Evolutionary conservation across 2,797 vertebrate species (phyloP), one percentile per base, ranked within the genome.

Genomic region (Amniataba percoides): DNA sequence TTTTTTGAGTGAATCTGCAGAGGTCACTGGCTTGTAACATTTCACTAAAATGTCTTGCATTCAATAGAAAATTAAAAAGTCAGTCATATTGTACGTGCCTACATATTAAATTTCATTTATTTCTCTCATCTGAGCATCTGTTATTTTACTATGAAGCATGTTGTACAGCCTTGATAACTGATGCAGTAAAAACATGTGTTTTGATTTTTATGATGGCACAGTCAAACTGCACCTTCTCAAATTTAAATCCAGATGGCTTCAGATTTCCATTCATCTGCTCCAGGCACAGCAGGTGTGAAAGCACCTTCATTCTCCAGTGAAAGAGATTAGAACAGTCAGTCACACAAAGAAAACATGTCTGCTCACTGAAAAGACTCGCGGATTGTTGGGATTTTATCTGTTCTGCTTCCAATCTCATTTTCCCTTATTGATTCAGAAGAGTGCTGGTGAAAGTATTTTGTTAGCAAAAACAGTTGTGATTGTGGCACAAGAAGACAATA

Each of bases 261-360:
- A 23, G 58, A 43, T 74, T 84, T 65, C 21, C 49, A 77, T 74
- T 80, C 49, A 77, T 2, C 34, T 0, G 21, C 62, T 81, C 78
- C 57, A 60, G 58, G 60, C 62, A 8, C 58, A 0, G 42, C 80
- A 80, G 82, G 82, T 83, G 80, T 75, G 78, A 69, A 69, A 78
- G 59, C 67, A 69, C 71, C 71, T 70, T 71, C 52, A 3, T 66
- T 67, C 60, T 74, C 23, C 46, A 3, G 59, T n/a, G 59, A 70
- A 39, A 42, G 31, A 83, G 59, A 85, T 85, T 81, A 87, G 56
- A 73, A 23, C 61, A 21, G 70, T 43, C 65, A 0, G 55, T 7
- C 78, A 19, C 79, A 75, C 85, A 84, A 77, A 82, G 65, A 55
- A 53, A 69, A 36, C 45, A 8, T 43, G 66, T 27, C 66, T 70